Conservation (phyloP, 1,140 invertebrate genomes). For the Drosophila erecta region DNA sequence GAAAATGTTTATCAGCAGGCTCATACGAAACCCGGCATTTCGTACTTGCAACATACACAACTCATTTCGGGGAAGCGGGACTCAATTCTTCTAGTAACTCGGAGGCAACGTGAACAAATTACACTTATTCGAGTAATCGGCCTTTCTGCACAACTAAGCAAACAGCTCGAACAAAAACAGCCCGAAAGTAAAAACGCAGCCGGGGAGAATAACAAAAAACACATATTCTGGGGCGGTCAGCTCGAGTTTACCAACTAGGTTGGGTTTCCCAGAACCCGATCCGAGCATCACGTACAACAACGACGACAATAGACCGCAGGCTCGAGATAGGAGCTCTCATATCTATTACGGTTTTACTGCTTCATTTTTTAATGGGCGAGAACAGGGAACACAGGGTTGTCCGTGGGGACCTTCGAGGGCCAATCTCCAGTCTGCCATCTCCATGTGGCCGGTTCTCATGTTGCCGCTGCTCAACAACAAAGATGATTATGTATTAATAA, state of each 20-base stretch:
- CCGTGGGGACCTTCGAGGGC: conserved; percentile 43
- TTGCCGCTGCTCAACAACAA: conserved; percentile 52
- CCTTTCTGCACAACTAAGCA: conserved; percentile 77
- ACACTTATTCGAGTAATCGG: conserved; percentile 54
- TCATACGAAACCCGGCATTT: conserved; percentile 21
- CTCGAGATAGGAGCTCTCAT: conserved; percentile 36
- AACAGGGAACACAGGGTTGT: conserved; percentile 23
- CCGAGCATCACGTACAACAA: conserved; percentile 46
- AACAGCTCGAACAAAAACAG: conserved; percentile 41
- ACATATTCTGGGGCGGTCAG: conserved; percentile 65
- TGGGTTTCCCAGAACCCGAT: conserved; percentile 66
- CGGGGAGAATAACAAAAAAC: conserved; percentile 27
- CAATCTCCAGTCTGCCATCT: conserved; percentile 12
- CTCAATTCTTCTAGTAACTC: conserved; percentile 19
- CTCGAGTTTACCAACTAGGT: conserved; percentile 56
- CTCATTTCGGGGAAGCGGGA: conserved; percentile 58
- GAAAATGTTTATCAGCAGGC: conserved; percentile 59
- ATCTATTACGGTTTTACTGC: conserved; percentile 77
- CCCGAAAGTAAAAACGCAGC: conserved; percentile 27
- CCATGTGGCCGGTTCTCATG: conserved; percentile 66
- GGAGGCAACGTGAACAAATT: conserved; percentile 22
- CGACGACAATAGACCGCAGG: conserved; percentile 42
- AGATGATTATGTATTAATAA: conserved; percentile 79
- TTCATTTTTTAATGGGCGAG: conserved; percentile 65
- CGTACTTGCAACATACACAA: background rate